Conservation (phyloP, 2,888 invertebrate species). For the Polymixis lichenea region DNA sequence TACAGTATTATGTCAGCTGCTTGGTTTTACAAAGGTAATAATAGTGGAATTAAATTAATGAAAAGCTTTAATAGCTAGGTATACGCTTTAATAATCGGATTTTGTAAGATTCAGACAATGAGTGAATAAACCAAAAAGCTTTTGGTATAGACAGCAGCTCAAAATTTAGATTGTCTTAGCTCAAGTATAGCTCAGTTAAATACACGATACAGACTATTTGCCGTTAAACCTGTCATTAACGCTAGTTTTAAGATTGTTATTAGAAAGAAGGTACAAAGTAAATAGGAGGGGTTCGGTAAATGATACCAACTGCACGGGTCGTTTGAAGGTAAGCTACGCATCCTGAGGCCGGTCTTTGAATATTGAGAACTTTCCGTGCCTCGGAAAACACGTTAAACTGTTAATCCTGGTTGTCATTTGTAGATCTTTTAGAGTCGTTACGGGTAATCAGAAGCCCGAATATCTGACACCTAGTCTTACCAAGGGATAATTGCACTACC, state of each 20-base stretch:
- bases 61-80: neutral
- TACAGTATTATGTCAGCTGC: neutral
- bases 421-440: too few relatives aligned
- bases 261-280: slow-evolving; percentile 4
- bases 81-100: neutral
- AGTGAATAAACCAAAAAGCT: neutral
- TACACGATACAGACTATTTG: neutral
- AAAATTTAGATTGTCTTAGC: neutral
- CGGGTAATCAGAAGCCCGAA: too few relatives aligned
- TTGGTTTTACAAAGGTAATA: neutral
- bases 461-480: too few relatives aligned
- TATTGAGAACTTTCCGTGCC: neutral
- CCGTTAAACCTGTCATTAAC: too few relatives aligned
- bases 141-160: too few relatives aligned
- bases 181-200: neutral
- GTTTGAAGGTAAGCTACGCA: neutral
- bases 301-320: neutral
- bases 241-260: neutral
- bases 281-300: neutral
- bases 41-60: neutral
- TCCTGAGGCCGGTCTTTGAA: neutral
- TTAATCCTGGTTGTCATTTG: too few relatives aligned
- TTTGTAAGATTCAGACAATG: neutral
- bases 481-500: too few relatives aligned
- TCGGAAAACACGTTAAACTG: neutral